Evolutionary conservation across 2,888 invertebrate species (phyloP), one percentile per base, ranked within the genome.

Genomic region (Gari tellinella): DNA sequence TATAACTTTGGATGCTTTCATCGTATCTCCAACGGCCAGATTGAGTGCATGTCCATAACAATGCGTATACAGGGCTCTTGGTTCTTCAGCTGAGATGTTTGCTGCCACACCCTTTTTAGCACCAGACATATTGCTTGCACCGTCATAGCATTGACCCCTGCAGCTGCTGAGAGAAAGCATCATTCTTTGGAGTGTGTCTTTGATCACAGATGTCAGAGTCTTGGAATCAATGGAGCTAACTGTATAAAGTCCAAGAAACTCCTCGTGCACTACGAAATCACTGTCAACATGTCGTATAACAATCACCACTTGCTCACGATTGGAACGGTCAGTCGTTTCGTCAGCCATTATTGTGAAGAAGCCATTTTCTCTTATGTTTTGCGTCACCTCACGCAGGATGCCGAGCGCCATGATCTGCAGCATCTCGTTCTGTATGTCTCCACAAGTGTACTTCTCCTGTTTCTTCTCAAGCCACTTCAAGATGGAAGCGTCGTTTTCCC

Each of bases 401-500:
- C 25, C 26, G 10, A 72, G 46, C 0, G 77, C 74, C 78, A 81
- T 77, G 14, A 80, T 60, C 19, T 73, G 58, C 12, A 84, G 48
- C 17, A 79, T 52, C 40, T 84, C 73, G 56, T 82, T 80, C 48
- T 84, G 81, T 14, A 78, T 80, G 14, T 80, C 77, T n/a, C 66
- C 38, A 12, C 76, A 78, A 40, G 73, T 80, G 55, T 70, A 84
- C 40, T 65, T 80, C 37, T 73, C 55, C 26, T 23, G 52, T 56
- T 79, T 72, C 48, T 68, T 70, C 8, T 75, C 55, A 38, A 81
- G 19, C 72, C 74, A 77, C 12, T 57, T 41, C 3, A 48, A 12
- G 37, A 84, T 37, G 56, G n/a, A n/a, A n/a, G n/a, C n/a, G n/a
- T n/a, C n/a, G n/a, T n/a, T n/a, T n/a, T n/a, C n/a, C n/a, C n/a